phyloP scores from a whole-genome alignment of 2,797 vertebrate species.

The Odontamblyopus lacepedii region DNA sequence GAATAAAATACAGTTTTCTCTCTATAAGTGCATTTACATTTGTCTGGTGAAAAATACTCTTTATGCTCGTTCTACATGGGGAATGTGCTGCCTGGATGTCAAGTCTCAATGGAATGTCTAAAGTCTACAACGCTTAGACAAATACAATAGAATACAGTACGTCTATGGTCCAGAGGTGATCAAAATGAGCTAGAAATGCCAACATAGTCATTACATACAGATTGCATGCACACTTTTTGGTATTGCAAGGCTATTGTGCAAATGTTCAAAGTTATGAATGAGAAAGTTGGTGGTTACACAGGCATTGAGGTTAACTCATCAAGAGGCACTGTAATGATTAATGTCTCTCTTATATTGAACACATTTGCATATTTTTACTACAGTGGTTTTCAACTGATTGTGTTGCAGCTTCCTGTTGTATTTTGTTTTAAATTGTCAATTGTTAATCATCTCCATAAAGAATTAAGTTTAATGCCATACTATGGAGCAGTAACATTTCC shows the following conservation, averaged over 20 bases:
- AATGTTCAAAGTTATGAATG: constrained; percentile 53
- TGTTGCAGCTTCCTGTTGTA: not conserved
- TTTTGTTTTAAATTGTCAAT: no score
- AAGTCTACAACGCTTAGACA: constrained; percentile 35
- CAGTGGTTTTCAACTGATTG: constrained; percentile 1
- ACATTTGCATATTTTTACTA: constrained; percentile 37
- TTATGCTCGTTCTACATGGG: constrained; percentile 34
- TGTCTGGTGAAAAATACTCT: constrained; percentile 43
- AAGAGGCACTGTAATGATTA: constrained; percentile 65
- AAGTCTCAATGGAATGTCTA: constrained; percentile 68
- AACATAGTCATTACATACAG: constrained; percentile 14
- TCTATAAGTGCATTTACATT: constrained; percentile 65
- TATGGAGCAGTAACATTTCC: no score
- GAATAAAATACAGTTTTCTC: constrained; percentile 55
- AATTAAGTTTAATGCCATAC: no score
- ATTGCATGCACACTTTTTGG: constrained; percentile 60
- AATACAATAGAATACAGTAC: not conserved
- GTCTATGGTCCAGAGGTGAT: constrained; percentile 6
- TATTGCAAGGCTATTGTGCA: constrained; percentile 63
- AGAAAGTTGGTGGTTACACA: constrained; percentile 29
- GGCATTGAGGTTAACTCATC: constrained; percentile 50
- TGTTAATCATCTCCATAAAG: no score
- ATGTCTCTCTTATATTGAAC: constrained; percentile 14
- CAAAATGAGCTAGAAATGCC: constrained; percentile 18
- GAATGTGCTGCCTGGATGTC: constrained; percentile 60